These are phyloP conservation scores for Tinamus major DNA, from an alignment of 2,797 vertebrate genomes.

Conservation along the genomic window DNA sequence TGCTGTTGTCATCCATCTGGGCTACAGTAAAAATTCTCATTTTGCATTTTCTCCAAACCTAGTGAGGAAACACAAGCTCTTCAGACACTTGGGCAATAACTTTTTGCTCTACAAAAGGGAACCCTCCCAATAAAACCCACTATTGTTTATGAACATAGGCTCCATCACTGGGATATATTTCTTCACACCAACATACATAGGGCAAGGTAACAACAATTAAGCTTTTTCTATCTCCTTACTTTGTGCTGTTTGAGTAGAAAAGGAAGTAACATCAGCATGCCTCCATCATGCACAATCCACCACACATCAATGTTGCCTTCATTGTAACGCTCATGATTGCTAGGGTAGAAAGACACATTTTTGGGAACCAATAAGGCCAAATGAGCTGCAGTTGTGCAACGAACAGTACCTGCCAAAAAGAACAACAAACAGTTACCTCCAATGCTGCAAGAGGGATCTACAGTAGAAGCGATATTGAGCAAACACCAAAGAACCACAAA, in stretches of 20 bases:
- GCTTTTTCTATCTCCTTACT: slow-evolving; percentile 75
- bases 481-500: not conserved
- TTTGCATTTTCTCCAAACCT: slow-evolving; percentile 98
- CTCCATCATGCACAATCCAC: slow-evolving; percentile 99
- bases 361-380: slow-evolving; percentile 96
- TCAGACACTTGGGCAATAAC: not conserved
- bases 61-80: not conserved
- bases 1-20: slow-evolving; percentile 99
- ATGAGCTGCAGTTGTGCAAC: slow-evolving; percentile 96
- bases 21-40: slow-evolving; percentile 99
- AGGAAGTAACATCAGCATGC: slow-evolving; percentile 98
- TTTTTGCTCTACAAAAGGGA: not conserved
- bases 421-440: slow-evolving; percentile 11
- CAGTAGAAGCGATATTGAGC: not conserved
- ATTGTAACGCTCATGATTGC: slow-evolving; percentile 95
- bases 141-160: not conserved
- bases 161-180: not conserved
- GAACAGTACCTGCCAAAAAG: slow-evolving; percentile 88
- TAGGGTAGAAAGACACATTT: slow-evolving; percentile 96
- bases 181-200: not conserved
- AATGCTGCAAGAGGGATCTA: not conserved
- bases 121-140: not conserved
- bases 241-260: slow-evolving; percentile 98
- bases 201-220: not conserved
- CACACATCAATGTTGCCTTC: slow-evolving; percentile 98